Base-by-base conservation (phyloP, 2,888 invertebrate genomes). In the Luffia ferchaultella region DNA sequence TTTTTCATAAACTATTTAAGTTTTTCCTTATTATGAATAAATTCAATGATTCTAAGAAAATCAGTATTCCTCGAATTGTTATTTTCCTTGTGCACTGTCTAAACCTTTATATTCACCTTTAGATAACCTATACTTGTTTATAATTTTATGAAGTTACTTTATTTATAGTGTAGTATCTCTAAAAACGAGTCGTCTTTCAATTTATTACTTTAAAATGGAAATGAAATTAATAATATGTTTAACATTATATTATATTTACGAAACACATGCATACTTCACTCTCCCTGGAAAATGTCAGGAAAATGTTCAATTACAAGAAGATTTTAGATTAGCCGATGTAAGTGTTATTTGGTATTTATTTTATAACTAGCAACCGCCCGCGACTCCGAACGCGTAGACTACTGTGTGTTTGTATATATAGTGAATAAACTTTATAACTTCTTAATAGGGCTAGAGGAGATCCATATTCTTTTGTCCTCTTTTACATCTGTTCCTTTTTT, bases 211-310 rank as follows among this genome's bases (percentile, higher is more conserved):
- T 48, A 18, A 30, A 12, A 7, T 52, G 50, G 49, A 68, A 42
- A 16, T 61, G 40, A 55, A 63, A 48, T 46, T 15, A 9, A 1
- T 48, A 18, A 12, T 48, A 16, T 12, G 40, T 18, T 16, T 48
- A 17, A 18, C 19, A 41, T 20, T 18, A 15, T 16, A 45, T 2
- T 43, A 41, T 18, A 12, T 15, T 15, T 46, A 17, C 17, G 50
- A 30, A 1, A 16, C 41, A 9, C 20, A 58, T 42, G 64, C 70
- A 20, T 78, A 77, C 56, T 78, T 76, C 7, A 78, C 75, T 1
- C 53, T 71, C 44, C 65, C 69, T 0, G 78, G 77, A 16, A 68
- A 68, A 58, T 78, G 78, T 57, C 78, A 77, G 0, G 70, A 73
- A 46, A 67, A 66, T 58, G 65, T 76, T 1, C 57, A 59, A 19